Evolutionary conservation across 2,113 vertebrate species (phyloP).

Genomic region (Zosterops japonicus): DNA sequence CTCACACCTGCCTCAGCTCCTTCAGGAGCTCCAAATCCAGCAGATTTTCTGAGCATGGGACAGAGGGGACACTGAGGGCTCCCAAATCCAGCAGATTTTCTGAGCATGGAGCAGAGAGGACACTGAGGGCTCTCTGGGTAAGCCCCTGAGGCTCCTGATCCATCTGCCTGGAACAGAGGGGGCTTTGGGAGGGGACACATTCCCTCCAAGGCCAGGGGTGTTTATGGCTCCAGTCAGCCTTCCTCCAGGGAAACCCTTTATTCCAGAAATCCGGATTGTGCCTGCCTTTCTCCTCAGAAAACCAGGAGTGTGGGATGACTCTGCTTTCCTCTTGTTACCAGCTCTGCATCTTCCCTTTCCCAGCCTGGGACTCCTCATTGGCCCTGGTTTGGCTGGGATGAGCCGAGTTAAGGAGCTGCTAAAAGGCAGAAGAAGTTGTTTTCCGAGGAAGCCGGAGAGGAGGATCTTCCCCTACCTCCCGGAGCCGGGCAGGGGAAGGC

Average conservation of each 20-base stretch:
- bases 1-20: neutral
- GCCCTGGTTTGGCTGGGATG: neutral
- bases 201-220: neutral
- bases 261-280: neutral
- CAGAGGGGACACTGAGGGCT: too few relatives aligned
- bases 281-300: neutral
- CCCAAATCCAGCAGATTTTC: too few relatives aligned
- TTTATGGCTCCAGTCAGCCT: neutral
- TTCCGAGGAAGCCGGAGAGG: neutral
- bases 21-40: neutral
- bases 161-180: neutral
- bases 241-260: neutral
- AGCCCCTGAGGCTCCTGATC: neutral
- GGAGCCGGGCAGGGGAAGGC: neutral
- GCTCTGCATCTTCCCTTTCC: neutral
- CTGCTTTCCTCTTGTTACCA: neutral
- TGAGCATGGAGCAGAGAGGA: neutral
- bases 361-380: neutral
- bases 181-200: neutral
- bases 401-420: accelerated
- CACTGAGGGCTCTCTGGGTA: neutral
- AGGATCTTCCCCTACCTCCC: neutral
- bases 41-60: too few relatives aligned
- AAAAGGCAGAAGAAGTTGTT: neutral
- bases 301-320: neutral